phyloP scores from a whole-genome alignment of 1,140 invertebrate species.

The Pseudomyrmex pallidus region DNA sequence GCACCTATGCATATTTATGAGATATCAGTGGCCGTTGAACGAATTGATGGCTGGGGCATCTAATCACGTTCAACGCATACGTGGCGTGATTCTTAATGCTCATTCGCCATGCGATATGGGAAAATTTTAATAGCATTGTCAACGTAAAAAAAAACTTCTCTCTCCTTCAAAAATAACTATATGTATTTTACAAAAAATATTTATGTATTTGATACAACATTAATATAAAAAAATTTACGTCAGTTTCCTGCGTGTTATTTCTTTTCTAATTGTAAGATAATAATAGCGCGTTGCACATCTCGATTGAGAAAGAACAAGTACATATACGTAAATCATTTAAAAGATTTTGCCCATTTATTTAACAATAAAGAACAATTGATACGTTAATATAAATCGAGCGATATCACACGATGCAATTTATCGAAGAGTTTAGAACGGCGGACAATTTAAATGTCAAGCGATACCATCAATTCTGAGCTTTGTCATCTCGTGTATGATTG shows the following conservation, averaged over 20 bases:
- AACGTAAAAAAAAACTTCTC: not conserved
- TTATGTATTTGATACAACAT: not conserved
- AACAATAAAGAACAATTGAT: not conserved
- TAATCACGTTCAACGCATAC: slow-evolving; percentile 48
- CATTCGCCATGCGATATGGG: not conserved
- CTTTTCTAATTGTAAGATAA: not conserved
- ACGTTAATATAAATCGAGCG: not conserved
- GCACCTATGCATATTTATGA: slow-evolving; percentile 45
- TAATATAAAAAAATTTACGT: not conserved
- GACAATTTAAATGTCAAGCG: not conserved
- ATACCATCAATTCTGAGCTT: slow-evolving; percentile 3
- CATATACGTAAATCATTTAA: not conserved
- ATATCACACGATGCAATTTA: not conserved
- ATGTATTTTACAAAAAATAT: not conserved
- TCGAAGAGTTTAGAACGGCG: not conserved
- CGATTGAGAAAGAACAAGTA: not conserved
- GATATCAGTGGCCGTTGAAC: slow-evolving; percentile 42
- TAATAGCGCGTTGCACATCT: not conserved
- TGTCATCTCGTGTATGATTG: not conserved
- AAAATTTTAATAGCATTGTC: not conserved
- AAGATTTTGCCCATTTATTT: not conserved
- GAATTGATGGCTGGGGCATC: slow-evolving; percentile 35
- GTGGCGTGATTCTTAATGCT: slow-evolving; percentile 36
- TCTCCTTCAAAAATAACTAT: not conserved
- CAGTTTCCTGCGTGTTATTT: not conserved